Evolutionary conservation across 2,113 vertebrate species (phyloP), one percentile per base, ranked within the genome.

Genomic region (Toxotes chatareus): DNA sequence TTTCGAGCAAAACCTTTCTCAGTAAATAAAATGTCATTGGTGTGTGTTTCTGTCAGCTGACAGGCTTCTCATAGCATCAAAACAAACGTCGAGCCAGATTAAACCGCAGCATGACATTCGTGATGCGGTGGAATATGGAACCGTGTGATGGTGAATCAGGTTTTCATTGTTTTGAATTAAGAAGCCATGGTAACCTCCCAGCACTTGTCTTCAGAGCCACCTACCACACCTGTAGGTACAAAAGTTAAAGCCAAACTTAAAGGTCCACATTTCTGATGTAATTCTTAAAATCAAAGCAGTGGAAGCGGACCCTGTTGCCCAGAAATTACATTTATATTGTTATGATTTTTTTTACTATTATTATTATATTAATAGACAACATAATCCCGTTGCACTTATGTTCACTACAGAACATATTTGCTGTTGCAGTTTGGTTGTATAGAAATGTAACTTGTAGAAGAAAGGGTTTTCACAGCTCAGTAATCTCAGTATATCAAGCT

Each of bases 11-110:
- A 63, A 4, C 66, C 23, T 31, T 8, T 51, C 55, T 53, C 21
- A 7, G 59, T 89, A 79, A 73, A 80, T 79, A 83, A 46, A 70
- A 62, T 63, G 79, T 68, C 32, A 23, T 59, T 9, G 77, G 23
- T 76, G 56, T 38, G 21, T 49, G 79, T 82, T 72, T 69, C 38
- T 63, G 64, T 73, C 71, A 47, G 66, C 61, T 21, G 34, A 73
- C 47, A 46, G 36, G 57, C 62, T 67, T 69, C 76, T 74, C 62
- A 19, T 27, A 70, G 78, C 61, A 66, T 80, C 80, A 71, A 83
- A 83, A 87, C 63, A 80, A 57, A 71, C 47, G 63, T 12, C 1
- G 36, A 19, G 59, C 59, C 72, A 75, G 70, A 69, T 76, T 14
- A 23, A 55, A 62, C 71, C 88, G 27, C 83, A 76, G 42, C 7